These are phyloP conservation scores for Craniophora ligustri DNA, from an alignment of 2,888 invertebrate genomes.

Conservation along the genomic window DNA sequence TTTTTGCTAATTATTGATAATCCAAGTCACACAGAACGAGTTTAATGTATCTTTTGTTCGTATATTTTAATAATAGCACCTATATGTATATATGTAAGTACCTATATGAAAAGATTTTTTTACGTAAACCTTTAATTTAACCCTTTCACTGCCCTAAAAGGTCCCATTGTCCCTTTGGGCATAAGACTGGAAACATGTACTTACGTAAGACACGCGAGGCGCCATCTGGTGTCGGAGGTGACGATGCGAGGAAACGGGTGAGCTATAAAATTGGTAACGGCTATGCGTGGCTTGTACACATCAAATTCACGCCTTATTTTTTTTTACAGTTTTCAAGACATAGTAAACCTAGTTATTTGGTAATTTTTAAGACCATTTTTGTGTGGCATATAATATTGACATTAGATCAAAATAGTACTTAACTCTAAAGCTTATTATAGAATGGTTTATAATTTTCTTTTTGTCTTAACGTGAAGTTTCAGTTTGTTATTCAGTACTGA, in stretches of 20 bases:
- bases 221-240: slow-evolving; percentile 66
- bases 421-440: no score
- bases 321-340: slow-evolving; percentile 3
- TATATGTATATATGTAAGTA: not conserved
- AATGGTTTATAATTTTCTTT: no score
- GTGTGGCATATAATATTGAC: no score
- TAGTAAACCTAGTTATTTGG: no score
- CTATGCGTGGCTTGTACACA: slow-evolving; percentile 33
- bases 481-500: no score
- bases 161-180: slow-evolving; percentile 39
- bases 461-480: no score
- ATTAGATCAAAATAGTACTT: no score
- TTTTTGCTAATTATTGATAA: no score
- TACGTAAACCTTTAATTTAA: slow-evolving; percentile 31
- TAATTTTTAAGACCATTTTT: no score
- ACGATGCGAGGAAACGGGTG: slow-evolving; percentile 62
- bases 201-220: slow-evolving; percentile 21
- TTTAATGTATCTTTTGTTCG: no score
- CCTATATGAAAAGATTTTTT: slow-evolving; percentile 5
- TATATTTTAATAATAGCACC: no score
- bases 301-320: slow-evolving; percentile 38
- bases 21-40: no score
- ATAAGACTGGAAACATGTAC: slow-evolving; percentile 44
- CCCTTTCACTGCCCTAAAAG: slow-evolving; percentile 27
- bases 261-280: slow-evolving; percentile 70